Conservation (phyloP, 2,113 vertebrate genomes). For the Willisornis vidua region DNA sequence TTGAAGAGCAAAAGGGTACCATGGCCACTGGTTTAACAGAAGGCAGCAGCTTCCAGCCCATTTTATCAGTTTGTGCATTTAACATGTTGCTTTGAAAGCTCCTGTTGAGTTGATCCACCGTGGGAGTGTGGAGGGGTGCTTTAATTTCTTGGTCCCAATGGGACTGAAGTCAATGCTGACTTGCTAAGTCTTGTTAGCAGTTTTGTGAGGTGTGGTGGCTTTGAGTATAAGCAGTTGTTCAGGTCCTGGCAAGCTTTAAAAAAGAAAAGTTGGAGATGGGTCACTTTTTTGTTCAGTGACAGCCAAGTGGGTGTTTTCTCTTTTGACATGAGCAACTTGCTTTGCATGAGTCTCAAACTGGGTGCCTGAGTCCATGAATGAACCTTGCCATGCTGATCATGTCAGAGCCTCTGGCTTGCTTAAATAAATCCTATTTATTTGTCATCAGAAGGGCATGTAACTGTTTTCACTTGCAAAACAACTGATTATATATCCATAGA, state of each 20-base stretch:
- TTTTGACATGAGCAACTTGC: neutral
- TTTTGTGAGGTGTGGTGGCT: neutral
- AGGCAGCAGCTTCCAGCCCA: neutral
- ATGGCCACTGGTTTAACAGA: neutral
- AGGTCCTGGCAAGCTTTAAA: neutral
- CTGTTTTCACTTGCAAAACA: neutral
- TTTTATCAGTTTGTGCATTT: neutral
- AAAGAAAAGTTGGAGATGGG: neutral
- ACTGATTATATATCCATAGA: neutral
- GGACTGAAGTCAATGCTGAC: neutral
- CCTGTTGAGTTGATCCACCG: neutral
- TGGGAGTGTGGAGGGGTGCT: neutral
- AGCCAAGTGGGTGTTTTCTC: neutral
- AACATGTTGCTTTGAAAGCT: neutral
- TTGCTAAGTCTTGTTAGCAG: neutral
- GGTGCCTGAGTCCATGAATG: neutral
- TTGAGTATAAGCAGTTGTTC: neutral
- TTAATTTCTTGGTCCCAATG: neutral
- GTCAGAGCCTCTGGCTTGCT: neutral
- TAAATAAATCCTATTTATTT: neutral
- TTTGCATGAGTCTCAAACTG: neutral
- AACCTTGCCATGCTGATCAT: neutral
- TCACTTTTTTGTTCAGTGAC: neutral
- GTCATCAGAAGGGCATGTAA: neutral
- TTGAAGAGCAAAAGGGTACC: neutral